These are phyloP conservation scores for Aphelocoma coerulescens DNA, from an alignment of 2,113 vertebrate genomes.

Conservation along the genomic window DNA sequence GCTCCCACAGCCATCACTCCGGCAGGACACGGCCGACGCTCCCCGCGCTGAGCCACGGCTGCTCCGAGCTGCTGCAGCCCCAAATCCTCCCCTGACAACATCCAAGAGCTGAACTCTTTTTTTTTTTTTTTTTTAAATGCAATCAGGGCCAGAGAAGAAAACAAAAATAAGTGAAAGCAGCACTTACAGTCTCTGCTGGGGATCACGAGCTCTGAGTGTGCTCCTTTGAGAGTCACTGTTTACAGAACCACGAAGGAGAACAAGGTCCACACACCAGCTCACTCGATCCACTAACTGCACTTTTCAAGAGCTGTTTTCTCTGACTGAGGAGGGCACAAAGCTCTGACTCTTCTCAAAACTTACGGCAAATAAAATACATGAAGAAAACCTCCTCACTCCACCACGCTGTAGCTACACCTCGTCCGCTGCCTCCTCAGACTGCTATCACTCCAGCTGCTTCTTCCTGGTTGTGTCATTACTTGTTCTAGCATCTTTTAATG, in stretches of 20 bases:
- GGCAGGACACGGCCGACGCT: accelerated
- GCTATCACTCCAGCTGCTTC: background rate
- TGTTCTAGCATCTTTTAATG: accelerated
- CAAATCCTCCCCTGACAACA: background rate
- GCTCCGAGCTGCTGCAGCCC: accelerated
- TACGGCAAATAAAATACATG: accelerated
- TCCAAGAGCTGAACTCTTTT: background rate
- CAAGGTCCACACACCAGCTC: background rate
- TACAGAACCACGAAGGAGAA: background rate
- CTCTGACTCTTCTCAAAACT: background rate
- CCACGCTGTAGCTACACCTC: accelerated
- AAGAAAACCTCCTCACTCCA: background rate
- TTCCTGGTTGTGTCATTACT: background rate
- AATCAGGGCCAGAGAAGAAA: background rate
- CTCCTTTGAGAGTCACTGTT: background rate
- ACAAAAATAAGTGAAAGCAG: background rate
- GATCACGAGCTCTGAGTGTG: accelerated
- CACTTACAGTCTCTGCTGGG: background rate
- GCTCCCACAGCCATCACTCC: background rate
- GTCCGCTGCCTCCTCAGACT: background rate
- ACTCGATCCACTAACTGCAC: accelerated
- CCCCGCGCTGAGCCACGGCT: accelerated
- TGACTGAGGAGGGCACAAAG: background rate
- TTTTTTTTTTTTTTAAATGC: too few relatives aligned
- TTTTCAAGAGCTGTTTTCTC: background rate